Percentiles rank a stretch among this genome's conserved stretches.
Conservation (phyloP, 1,140 invertebrate species). For the Ladona fulva region DNA sequence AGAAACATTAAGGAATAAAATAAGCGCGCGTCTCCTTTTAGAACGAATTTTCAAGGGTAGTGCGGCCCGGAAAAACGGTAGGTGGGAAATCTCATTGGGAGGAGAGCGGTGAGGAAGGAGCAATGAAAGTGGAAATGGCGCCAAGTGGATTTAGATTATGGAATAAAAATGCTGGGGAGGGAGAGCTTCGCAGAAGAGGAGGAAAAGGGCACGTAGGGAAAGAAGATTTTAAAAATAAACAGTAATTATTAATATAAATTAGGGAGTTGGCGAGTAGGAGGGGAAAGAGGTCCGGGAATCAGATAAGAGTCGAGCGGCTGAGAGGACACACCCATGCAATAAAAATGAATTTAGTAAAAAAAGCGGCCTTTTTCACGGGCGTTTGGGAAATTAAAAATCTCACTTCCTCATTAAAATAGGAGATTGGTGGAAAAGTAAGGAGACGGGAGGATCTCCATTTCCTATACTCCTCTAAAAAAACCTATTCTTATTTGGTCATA, state of each 20-base stretch:
- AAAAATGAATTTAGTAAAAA: slow-evolving; percentile 6
- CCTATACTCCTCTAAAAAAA: too few relatives aligned
- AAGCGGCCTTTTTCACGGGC: not conserved
- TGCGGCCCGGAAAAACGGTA: too few relatives aligned
- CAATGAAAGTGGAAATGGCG: not conserved
- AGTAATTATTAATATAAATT: slow-evolving; percentile 10
- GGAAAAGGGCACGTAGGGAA: not conserved
- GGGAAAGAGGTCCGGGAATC: not conserved
- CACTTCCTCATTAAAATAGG: not conserved
- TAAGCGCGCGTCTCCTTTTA: too few relatives aligned
- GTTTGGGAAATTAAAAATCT: slow-evolving; percentile 10
- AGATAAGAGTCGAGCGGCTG: not conserved
- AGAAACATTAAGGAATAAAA: too few relatives aligned
- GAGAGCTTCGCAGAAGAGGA: not conserved
- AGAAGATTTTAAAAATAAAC: slow-evolving; percentile 1
- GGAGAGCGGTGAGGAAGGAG: not conserved
- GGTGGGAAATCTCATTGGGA: too few relatives aligned
- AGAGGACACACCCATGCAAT: slow-evolving; percentile 7
- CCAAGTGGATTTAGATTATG: not conserved
- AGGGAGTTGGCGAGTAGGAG: not conserved
- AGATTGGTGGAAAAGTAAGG: too few relatives aligned
- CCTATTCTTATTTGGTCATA: too few relatives aligned
- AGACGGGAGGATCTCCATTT: too few relatives aligned
- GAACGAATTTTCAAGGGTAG: too few relatives aligned
- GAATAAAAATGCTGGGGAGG: not conserved